These are phyloP conservation scores for Cancer borealis DNA, from an alignment of 2,888 invertebrate species.

Conservation along the genomic window DNA sequence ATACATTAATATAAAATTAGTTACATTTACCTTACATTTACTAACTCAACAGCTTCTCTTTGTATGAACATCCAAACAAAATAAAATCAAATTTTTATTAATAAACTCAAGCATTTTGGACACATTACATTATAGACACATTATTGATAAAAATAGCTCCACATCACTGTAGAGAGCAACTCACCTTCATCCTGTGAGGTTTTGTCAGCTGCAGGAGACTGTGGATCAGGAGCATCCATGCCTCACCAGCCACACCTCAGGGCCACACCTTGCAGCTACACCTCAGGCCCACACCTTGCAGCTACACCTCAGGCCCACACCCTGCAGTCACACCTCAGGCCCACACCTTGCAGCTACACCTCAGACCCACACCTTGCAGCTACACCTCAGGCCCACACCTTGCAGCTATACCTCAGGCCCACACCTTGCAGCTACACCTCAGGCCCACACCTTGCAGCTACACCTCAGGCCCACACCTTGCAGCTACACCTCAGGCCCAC, in stretches of 20 bases:
- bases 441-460: too few species aligned
- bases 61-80: not conserved
- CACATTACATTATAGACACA: not conserved
- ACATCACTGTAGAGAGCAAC: not conserved
- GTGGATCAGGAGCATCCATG: not conserved
- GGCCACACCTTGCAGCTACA: not conserved
- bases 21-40: not conserved
- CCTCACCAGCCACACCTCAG: not conserved
- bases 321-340: not conserved
- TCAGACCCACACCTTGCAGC: too few species aligned
- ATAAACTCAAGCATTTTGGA: not conserved
- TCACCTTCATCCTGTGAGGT: not conserved
- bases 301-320: not conserved
- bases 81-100: not conserved
- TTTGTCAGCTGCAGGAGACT: not conserved
- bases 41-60: not conserved
- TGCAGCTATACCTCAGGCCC: not conserved
- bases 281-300: not conserved
- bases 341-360: not conserved
- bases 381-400: not conserved
- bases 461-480: not conserved
- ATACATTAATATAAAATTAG: not conserved
- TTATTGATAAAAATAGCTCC: not conserved
- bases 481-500: not conserved
- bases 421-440: not conserved